phyloP scores from a whole-genome alignment of 1,140 invertebrate genomes.

The Drosophila lowei region DNA sequence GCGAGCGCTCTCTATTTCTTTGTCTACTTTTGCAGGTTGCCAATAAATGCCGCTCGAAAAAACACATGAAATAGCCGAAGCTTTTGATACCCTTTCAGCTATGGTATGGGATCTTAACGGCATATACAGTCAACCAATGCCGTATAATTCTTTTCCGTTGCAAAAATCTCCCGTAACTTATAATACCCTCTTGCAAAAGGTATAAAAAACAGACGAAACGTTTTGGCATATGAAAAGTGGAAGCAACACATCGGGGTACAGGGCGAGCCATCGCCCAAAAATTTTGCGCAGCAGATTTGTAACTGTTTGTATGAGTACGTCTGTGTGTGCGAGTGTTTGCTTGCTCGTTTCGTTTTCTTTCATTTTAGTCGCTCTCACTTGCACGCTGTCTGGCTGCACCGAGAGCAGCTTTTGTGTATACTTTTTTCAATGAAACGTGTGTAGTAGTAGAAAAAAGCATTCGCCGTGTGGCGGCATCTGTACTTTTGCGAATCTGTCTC shows the following conservation, averaged over 20 bases:
- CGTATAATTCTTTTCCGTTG: no score
- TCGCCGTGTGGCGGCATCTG: slow-evolving; percentile 72
- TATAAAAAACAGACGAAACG: slow-evolving; percentile 57
- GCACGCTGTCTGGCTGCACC: slow-evolving; percentile 26
- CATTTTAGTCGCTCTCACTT: slow-evolving; percentile 29
- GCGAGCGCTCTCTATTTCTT: slow-evolving; percentile 15
- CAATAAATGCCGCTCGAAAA: slow-evolving; percentile 71
- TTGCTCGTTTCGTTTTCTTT: slow-evolving; percentile 54
- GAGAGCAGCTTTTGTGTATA: slow-evolving; percentile 59
- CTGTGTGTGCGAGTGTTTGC: slow-evolving; percentile 25
- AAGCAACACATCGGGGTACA: slow-evolving; percentile 15
- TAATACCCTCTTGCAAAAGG: slow-evolving; percentile 6
- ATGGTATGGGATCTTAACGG: no score
- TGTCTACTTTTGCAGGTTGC: slow-evolving; percentile 61
- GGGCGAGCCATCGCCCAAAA: slow-evolving; percentile 69
- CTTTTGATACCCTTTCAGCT: no score
- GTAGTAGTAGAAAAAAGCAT: slow-evolving; percentile 69
- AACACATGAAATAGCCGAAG: slow-evolving; percentile 38
- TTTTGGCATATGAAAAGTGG: slow-evolving; percentile 56
- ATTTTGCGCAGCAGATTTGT: slow-evolving; percentile 78
- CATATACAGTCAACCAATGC: no score
- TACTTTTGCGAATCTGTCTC: slow-evolving; percentile 63
- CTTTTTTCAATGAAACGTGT: slow-evolving; percentile 75
- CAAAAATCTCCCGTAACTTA: no score
- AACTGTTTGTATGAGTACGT: slow-evolving; percentile 42